Percentiles rank a stretch among this genome's conserved stretches.
phyloP scores from a whole-genome alignment of 2,797 vertebrate genomes.

The Oceanodroma leucorhoa region DNA sequence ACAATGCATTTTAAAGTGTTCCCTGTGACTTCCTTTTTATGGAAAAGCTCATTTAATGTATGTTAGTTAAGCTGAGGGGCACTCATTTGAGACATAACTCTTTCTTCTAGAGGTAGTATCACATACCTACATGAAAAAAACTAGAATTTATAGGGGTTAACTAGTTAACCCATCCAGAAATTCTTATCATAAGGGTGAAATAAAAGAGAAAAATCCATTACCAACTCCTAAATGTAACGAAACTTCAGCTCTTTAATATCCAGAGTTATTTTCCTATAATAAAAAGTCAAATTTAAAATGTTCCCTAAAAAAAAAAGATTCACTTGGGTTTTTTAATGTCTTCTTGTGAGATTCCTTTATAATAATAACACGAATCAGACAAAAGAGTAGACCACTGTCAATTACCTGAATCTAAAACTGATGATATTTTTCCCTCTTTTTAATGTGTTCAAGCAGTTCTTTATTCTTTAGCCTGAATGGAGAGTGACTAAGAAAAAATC shows the following conservation, averaged over 20 bases:
- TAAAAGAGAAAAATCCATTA: background rate
- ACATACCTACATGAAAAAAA: background rate
- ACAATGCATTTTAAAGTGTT: background rate
- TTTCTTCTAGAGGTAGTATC: background rate
- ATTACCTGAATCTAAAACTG: background rate
- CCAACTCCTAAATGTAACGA: background rate
- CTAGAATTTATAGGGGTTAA: background rate
- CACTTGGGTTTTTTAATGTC: background rate
- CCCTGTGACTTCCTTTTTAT: background rate
- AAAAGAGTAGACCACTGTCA: background rate
- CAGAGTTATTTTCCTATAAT: background rate
- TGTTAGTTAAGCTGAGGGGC: background rate
- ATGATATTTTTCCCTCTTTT: background rate
- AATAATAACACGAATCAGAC: background rate
- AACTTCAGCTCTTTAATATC: background rate
- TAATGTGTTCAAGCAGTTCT: background rate
- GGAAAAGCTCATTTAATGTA: background rate
- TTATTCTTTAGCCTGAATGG: background rate
- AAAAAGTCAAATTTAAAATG: background rate
- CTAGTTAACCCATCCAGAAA: background rate
- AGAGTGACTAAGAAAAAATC: background rate
- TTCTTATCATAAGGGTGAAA: background rate
- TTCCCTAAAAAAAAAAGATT: background rate
- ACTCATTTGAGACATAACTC: background rate
- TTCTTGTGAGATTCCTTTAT: background rate